Base-by-base conservation (phyloP, 2,888 invertebrate genomes). In the Opisthograptis luteolata region DNA sequence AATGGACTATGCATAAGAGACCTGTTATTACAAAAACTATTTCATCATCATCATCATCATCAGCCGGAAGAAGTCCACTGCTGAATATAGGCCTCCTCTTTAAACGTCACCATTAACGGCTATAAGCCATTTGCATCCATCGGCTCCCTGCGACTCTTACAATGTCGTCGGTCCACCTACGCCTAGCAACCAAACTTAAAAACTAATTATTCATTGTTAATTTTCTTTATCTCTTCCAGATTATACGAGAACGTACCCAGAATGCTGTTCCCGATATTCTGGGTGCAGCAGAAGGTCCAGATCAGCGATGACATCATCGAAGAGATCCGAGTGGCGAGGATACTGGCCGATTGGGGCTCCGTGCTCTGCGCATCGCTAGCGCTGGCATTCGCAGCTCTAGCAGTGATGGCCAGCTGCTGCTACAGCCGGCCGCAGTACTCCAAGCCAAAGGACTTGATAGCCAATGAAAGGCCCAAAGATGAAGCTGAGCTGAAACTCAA, bases 201-300 rank as follows among this genome's bases (percentile, higher is more conserved):
- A n/a, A n/a, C n/a, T n/a, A n/a, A n/a, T n/a, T n/a, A n/a, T n/a
- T n/a, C n/a, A n/a, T n/a, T n/a, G n/a, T n/a, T n/a, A n/a, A n/a
- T n/a, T 13, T 28, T 17, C 13, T 44, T 55, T 34, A 15, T n/a
- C n/a, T n/a, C 31, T 83, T 89, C 10, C 84, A 96, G 95, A 0
- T 71, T 95, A 30, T 95, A 93, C 74, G 87, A 92, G 59, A 80
- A 93, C 13, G 92, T 95, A 0, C 96, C 95, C 0, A 91, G 81
- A 41, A 90, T 94, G 60, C 93, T 93, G 72, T 93, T 96, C 63
- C 96, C 96, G 0, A 91, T 95, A 44, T 91, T 96, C 50, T 96
- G 96, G 96, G 94, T 96, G 64, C 93, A 95, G 66, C 93, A 96
- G 70, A 91, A 87, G 46, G 95, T 94, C 1, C 76, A 81, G 8